Base-by-base conservation (phyloP, 2,888 invertebrate genomes). In the Conops quadrifasciatus region DNA sequence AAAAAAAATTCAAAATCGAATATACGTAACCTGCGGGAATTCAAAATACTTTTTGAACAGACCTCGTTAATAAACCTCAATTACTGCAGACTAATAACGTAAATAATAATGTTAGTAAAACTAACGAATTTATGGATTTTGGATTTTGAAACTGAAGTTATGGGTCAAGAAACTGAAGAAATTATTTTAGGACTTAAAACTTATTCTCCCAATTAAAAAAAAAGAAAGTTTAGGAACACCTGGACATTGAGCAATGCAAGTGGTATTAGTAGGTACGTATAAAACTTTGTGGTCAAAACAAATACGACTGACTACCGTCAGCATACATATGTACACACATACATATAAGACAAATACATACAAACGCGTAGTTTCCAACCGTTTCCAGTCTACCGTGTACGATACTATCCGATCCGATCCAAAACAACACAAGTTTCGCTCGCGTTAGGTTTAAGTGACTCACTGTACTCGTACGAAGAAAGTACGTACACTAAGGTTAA, bases 391-490 rank as follows among this genome's bases (percentile, higher is more conserved):
- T 36, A 36, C 36, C 36, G 36, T 36, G 60, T 51, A 62, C 49
- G 60, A 51, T 51, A 68, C 60, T 36, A 49, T 28, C 30, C 47
- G 60, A 60, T 59, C 67, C 59, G 11, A 47, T 26, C 13, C 4
- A 36, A 36, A 68, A 24, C 11, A 36, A 2, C 26, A 66, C 30
- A 77, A 77, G 76, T 78, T 78, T 75, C 75, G 81, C 79, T 79
- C 80, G 80, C 80, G 83, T 82, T 82, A 80, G 81, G 83, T 82
- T 82, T 81, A 80, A 83, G 80, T 82, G 83, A 81, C 79, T 83
- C 83, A 83, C 82, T 75, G 74, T 73, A 76, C 75, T 56, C 60
- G 68, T 64, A 74, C 77, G 67, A 71, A 2, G 21, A 13, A 19
- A 60, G 30, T 51, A 26, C 56, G 49, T 21, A 19, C 45, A 67